Base-by-base conservation (phyloP, 2,888 invertebrate genomes). In the Alloplasta piceator region DNA sequence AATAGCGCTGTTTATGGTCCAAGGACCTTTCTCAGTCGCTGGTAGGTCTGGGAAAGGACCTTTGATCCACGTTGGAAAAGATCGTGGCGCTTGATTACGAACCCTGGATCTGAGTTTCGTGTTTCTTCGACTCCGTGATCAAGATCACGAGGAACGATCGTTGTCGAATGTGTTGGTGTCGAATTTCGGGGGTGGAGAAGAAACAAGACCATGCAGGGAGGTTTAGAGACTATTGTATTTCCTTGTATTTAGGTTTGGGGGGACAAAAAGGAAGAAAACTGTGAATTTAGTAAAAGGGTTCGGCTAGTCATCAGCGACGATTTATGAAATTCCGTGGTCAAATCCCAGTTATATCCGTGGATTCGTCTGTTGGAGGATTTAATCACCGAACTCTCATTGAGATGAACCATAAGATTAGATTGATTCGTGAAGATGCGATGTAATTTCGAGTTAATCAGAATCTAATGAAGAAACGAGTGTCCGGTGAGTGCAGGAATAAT, bases 401-500 rank as follows among this genome's bases (percentile, higher is more conserved):
- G 26, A 26, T 3, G 26, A 26, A 26, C 3, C 26, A 26, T 26
- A 26, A 52, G 14, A 52, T 52, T 52, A 5, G 16, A 52, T 16
- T 52, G 52, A 6, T 14, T 52, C 3, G 14, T 66, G 10, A 52
- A 67, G 26, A 64, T 14, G 5, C 14, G 41, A 70, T 55, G 16
- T 48, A n/a, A 14, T 14, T 50, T 56, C 9, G 12, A 70, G 9
- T 16, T 9, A 61, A 61, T 67, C 39, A 9, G n/a, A 41, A 43
- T 58, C 50, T 68, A 77, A 68, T 46, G 58, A 64, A 43, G 41
- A 73, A 58, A 67, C 36, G 16, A n/a, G 26, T 46, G 64, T 64
- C 50, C 52, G 10, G 48, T 64, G 80, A 86, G 90, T 90, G 87
- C 87, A 88, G 86, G 89, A 91, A 92, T 92, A 92, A 92, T 92